Base-by-base conservation (phyloP, 2,888 invertebrate genomes). In the Axea sp. region DNA sequence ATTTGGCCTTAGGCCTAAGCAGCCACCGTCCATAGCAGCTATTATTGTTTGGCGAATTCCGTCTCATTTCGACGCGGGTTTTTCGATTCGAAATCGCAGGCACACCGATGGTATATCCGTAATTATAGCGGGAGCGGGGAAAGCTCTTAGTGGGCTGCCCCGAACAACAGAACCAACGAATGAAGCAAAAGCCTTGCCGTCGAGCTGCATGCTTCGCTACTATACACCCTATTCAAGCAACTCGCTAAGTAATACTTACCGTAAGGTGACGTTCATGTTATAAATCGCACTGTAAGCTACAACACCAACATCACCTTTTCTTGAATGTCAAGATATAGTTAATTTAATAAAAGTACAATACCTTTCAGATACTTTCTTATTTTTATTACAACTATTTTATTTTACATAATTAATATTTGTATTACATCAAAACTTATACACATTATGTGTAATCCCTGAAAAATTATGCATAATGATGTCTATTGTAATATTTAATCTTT, bases 61-160 rank as follows among this genome's bases (percentile, higher is more conserved):
- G 53, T 69, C 75, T 75, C 78, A 74, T 81, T 81, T 80, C 67
- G 76, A 76, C 79, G 76, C 73, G 76, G 77, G 76, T 73, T 79
- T 71, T 75, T 73, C 77, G 77, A 75, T 80, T 80, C 80, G 77
- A 64, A 79, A 76, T 76, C 78, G 60, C 57, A 51, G 53, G 45
- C 24, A 59, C 39, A 15, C 49, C 45, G 14, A 22, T 73, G 51
- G 72, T 78, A 77, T 78, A 79, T 78, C 77, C 73, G 81, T 83
- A 86, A 86, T 85, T 85, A 83, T 81, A 71, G 69, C 53, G 73
- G 73, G 73, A 81, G 79, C 77, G 76, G 78, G 78, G 79, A 84
- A 84, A 83, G 85, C 85, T 84, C 84, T 86, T 84, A 84, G 81
- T 79, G 77, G 62, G 74, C 72, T 73, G 75, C 73, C 55, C 72